A percentile compares a stretch with the other conserved stretches of the same genome.
Evolutionary conservation across 2,113 vertebrate species (phyloP).

Genomic region (Chaetodon trifascialis): DNA sequence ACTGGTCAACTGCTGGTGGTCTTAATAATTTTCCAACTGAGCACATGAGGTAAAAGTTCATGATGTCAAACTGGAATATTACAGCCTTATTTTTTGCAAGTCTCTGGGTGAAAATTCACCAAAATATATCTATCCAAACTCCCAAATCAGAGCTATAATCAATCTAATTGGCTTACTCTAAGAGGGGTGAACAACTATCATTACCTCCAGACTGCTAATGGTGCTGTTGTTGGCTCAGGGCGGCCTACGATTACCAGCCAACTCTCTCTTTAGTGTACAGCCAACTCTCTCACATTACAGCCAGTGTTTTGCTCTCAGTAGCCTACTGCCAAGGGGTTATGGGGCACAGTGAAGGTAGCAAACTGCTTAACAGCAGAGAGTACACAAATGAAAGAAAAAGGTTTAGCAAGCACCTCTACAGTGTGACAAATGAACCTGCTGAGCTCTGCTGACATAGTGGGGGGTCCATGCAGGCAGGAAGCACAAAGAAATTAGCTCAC

Average conservation of each 20-base stretch:
- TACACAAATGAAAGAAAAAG: slow-evolving; percentile 70
- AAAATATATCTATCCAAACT: not conserved
- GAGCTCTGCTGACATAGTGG: slow-evolving; percentile 59
- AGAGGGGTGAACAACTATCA: slow-evolving; percentile 54
- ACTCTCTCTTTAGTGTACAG: slow-evolving; percentile 53
- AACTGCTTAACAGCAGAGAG: slow-evolving; percentile 59
- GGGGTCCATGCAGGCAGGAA: slow-evolving; percentile 13
- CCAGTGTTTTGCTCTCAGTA: slow-evolving; percentile 51
- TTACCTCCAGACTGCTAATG: slow-evolving; percentile 70
- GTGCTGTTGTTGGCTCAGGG: slow-evolving; percentile 70
- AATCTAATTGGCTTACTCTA: slow-evolving; percentile 51
- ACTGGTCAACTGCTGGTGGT: not conserved
- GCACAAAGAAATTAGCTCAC: slow-evolving; percentile 44
- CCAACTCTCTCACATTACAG: slow-evolving; percentile 73
- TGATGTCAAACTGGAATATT: not conserved
- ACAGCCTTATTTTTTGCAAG: slow-evolving; percentile 10
- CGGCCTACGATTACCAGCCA: slow-evolving; percentile 52
- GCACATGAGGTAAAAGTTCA: not conserved
- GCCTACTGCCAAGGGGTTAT: slow-evolving; percentile 49
- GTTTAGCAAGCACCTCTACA: slow-evolving; percentile 66
- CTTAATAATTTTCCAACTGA: slow-evolving; percentile 11
- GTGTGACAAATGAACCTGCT: slow-evolving; percentile 69
- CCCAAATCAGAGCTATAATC: slow-evolving; percentile 39
- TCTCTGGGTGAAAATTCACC: not conserved
- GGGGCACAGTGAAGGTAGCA: slow-evolving; percentile 44